Conservation (phyloP, 2,888 invertebrate genomes). For the Danaus chrysippus region DNA sequence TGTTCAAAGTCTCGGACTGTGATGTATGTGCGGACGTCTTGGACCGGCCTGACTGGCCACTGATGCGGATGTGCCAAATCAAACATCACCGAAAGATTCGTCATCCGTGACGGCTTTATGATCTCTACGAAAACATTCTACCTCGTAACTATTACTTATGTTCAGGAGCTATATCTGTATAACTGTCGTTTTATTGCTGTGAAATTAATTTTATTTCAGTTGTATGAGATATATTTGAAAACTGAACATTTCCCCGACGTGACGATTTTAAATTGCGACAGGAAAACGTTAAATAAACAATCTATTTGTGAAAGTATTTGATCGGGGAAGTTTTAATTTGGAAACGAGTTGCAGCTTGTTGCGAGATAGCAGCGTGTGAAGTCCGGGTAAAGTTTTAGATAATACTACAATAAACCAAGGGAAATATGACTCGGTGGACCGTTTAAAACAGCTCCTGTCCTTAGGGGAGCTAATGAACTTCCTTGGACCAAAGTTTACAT, state of each 20-base stretch:
- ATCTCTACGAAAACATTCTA: slow-evolving; percentile 12
- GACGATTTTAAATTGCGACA: neutral
- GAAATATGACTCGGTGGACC: slow-evolving; percentile 24
- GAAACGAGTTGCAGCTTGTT: slow-evolving; percentile 8
- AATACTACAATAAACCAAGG: slow-evolving; percentile 23
- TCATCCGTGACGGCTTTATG: slow-evolving; percentile 32
- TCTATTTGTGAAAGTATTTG: neutral
- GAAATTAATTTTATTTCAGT: neutral
- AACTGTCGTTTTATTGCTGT: neutral
- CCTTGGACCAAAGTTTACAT: slow-evolving; percentile 16
- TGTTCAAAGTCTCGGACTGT: slow-evolving; percentile 6
- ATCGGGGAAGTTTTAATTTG: neutral
- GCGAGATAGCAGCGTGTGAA: slow-evolving; percentile 16
- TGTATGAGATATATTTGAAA: neutral
- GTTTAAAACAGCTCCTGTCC: slow-evolving; percentile 16
- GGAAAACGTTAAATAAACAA: neutral
- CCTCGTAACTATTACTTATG: slow-evolving; percentile 11
- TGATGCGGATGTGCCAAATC: slow-evolving; percentile 32
- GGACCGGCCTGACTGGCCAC: slow-evolving; percentile 23
- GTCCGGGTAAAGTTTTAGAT: slow-evolving; percentile 27
- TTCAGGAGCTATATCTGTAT: neutral
- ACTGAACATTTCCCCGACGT: neutral
- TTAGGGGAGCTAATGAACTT: slow-evolving; percentile 18
- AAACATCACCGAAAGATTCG: slow-evolving; percentile 31
- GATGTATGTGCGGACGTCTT: slow-evolving; percentile 18